phyloP scores from a whole-genome alignment of 2,113 vertebrate genomes.

The Ictidomys tridecemlineatus region DNA sequence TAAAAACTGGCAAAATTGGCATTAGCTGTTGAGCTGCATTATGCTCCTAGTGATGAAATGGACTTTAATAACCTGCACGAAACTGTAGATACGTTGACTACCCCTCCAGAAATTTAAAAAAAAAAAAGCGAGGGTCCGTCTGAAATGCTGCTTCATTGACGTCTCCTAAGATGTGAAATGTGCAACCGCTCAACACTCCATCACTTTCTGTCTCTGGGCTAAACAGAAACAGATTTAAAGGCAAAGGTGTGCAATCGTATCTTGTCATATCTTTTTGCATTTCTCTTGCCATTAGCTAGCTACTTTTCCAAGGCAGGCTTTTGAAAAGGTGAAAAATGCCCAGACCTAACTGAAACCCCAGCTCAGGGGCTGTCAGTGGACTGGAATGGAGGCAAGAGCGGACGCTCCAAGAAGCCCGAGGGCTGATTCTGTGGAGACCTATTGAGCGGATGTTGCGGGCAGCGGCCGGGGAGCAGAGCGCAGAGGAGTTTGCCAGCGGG shows the following conservation, averaged over 20 bases:
- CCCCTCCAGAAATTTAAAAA: neutral
- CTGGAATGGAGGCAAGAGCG: no score
- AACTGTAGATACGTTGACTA: neutral
- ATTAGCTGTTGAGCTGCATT: conserved; percentile 12
- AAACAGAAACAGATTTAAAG: neutral
- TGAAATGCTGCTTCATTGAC: neutral
- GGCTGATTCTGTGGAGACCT: neutral
- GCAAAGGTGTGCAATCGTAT: neutral
- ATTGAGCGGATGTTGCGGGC: neutral
- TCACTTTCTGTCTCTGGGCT: neutral
- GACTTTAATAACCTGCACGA: neutral
- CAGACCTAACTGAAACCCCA: neutral
- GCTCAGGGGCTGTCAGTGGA: neutral
- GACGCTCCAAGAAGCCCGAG: neutral
- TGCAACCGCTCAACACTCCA: neutral
- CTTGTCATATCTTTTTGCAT: no score
- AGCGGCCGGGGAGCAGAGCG: neutral
- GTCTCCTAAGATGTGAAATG: no score
- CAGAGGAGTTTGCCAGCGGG: neutral
- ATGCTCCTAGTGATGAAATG: neutral
- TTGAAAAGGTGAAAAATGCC: neutral
- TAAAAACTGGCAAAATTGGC: neutral
- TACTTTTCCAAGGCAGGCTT: neutral
- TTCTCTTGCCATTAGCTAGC: neutral
- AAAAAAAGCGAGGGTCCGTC: neutral